phyloP scores from a whole-genome alignment of 2,113 vertebrate genomes.

The Gallinago undulata region DNA sequence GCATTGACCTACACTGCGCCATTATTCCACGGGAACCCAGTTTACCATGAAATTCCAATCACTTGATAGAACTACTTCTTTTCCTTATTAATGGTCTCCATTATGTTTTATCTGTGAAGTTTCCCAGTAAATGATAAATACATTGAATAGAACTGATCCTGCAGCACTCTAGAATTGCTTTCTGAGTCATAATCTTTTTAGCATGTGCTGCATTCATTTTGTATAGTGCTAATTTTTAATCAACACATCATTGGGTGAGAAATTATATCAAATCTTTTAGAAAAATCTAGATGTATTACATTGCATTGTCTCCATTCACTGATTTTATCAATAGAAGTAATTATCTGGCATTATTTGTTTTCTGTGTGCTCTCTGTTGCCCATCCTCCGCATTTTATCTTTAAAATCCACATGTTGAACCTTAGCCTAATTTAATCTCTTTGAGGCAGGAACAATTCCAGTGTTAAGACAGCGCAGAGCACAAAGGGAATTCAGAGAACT shows the following conservation, averaged over 20 bases:
- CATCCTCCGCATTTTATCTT: conserved; percentile 25
- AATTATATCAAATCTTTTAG: conserved; percentile 22
- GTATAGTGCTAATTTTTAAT: conserved; percentile 60
- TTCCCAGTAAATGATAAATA: conserved; percentile 20
- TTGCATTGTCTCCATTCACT: conserved; percentile 19
- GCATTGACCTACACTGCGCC: not conserved
- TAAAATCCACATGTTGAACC: conserved; percentile 42
- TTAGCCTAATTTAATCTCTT: conserved; percentile 59
- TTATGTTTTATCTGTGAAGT: not conserved
- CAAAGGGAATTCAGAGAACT: not conserved
- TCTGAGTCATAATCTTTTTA: conserved; percentile 40
- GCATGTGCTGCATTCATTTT: conserved; percentile 35
- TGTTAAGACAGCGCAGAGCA: not conserved
- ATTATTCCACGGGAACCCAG: not conserved
- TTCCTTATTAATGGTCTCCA: not conserved
- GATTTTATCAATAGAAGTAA: conserved; percentile 51
- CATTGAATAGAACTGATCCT: not conserved
- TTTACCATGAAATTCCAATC: not conserved
- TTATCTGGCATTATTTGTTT: conserved; percentile 48
- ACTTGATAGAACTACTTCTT: not conserved
- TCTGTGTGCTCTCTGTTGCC: not conserved
- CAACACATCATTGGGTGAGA: conserved; percentile 34
- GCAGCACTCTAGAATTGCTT: not conserved
- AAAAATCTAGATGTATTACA: conserved; percentile 33
- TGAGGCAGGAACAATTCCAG: conserved; percentile 27